Evolutionary conservation across 2,888 invertebrate genomes (phyloP), one percentile per base, ranked within the genome.

Genomic region (Ferrisia virgata): DNA sequence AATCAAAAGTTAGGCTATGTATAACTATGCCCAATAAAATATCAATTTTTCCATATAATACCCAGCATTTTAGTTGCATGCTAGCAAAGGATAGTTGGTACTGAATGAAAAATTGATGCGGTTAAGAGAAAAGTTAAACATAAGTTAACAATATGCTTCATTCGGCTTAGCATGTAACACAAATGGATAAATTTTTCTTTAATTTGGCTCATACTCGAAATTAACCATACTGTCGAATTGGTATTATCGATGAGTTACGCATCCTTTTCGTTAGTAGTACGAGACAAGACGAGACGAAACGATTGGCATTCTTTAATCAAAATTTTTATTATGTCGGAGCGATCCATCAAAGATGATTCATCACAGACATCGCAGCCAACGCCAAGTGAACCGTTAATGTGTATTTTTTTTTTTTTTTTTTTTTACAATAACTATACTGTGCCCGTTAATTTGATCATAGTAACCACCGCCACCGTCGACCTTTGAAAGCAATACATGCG

Each of bases 401-500:
- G 72, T 72, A 72, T 72, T 31, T 72, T 58, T n/a, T n/a, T n/a
- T n/a, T n/a, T n/a, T n/a, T n/a, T n/a, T n/a, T n/a, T n/a, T n/a
- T 72, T 72, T 72, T 72, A 72, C 33, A 72, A 72, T 72, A 72
- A 72, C 72, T 72, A 6, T 36, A 72, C 72, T 72, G 72, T 33
- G 15, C 33, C 72, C 72, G 72, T 72, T 72, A 72, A 72, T 72
- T 72, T 72, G 72, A 72, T 72, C 33, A 72, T 11, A 36, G 72
- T 72, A 72, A 72, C 72, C 72, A 33, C 72, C 72, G 15, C 33
- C 47, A 58, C 8, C 58, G 58, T 22, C 72, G 8, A n/a, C 72
- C 33, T 72, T 33, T 72, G 72, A 72, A 76, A 76, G 81, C 82
- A 72, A 72, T 82, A 82, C 72, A 82, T 69, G 47, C 79, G 47